Evolutionary conservation across 2,888 invertebrate genomes (phyloP).

Genomic region (Cryptocheilus praepositus): DNA sequence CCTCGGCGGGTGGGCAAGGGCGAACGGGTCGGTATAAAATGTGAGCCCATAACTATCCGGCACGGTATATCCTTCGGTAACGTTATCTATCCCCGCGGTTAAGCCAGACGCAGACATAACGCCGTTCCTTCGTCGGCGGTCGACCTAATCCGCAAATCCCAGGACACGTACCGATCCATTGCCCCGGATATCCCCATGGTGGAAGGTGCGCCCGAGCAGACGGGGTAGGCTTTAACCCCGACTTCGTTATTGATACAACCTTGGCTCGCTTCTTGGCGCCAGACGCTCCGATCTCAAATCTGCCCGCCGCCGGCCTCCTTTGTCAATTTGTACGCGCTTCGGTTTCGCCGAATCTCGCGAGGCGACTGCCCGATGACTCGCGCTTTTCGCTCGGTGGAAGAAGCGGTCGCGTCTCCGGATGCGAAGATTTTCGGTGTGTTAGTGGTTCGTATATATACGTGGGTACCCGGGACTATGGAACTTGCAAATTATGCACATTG

Average conservation of each 20-base stretch:
- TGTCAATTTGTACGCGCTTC: not conserved
- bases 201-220: conserved; percentile 29
- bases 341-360: too few species aligned
- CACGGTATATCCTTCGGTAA: conserved; percentile 42
- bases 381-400: too few species aligned
- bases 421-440: too few species aligned
- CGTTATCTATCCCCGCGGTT: conserved; percentile 56
- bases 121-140: conserved; percentile 38
- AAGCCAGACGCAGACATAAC: conserved; percentile 52
- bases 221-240: conserved; percentile 23
- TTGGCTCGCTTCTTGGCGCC: conserved; percentile 23
- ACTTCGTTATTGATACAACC: conserved; percentile 37
- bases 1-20: not conserved
- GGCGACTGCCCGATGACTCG: too few species aligned
- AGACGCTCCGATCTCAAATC: too few species aligned
- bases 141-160: conserved; percentile 57
- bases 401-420: too few species aligned
- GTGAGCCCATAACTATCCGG: conserved; percentile 47
- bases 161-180: conserved; percentile 51
- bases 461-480: too few species aligned
- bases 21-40: conserved; percentile 32
- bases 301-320: conserved; percentile 1
- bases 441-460: too few species aligned
- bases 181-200: conserved; percentile 40
- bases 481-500: too few species aligned